These are phyloP conservation scores for Sarcophaga variegata DNA, from an alignment of 2,888 invertebrate species.

Conservation along the genomic window DNA sequence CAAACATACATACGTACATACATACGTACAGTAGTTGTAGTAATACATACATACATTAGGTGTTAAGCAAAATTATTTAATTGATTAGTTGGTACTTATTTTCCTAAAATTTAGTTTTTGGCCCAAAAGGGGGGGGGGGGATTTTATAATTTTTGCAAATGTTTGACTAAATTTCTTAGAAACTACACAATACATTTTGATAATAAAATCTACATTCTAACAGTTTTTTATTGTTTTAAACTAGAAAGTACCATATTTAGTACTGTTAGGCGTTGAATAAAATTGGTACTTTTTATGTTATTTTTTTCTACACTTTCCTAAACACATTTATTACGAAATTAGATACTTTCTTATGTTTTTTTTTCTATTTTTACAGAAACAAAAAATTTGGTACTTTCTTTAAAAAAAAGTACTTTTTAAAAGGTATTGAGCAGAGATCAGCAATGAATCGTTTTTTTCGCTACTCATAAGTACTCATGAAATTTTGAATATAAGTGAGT, in stretches of 20 bases:
- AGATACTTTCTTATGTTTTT: too few relatives aligned
- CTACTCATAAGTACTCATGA: too few relatives aligned
- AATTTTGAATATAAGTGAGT: too few relatives aligned
- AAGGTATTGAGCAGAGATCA: neutral
- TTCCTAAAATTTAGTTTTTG: neutral
- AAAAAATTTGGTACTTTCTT: too few relatives aligned
- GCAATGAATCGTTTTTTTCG: too few relatives aligned
- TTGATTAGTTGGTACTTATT: constrained; percentile 44
- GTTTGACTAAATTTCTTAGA: neutral
- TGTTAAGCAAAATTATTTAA: constrained; percentile 4
- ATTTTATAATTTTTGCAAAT: neutral
- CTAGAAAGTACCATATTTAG: neutral
- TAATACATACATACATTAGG: neutral
- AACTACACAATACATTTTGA: neutral
- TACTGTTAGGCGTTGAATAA: too few relatives aligned
- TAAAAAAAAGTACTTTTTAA: neutral
- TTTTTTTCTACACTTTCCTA: too few relatives aligned
- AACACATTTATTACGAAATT: too few relatives aligned
- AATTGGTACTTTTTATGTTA: too few relatives aligned
- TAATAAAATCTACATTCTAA: too few relatives aligned
- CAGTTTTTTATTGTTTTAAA: neutral
- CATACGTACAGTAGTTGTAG: neutral
- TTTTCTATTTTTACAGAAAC: too few relatives aligned
- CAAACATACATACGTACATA: neutral
- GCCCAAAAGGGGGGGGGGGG: neutral